Evolutionary conservation across 2,113 vertebrate genomes (phyloP), one percentile per base, ranked within the genome.

Genomic region (Struthidea cinerea): DNA sequence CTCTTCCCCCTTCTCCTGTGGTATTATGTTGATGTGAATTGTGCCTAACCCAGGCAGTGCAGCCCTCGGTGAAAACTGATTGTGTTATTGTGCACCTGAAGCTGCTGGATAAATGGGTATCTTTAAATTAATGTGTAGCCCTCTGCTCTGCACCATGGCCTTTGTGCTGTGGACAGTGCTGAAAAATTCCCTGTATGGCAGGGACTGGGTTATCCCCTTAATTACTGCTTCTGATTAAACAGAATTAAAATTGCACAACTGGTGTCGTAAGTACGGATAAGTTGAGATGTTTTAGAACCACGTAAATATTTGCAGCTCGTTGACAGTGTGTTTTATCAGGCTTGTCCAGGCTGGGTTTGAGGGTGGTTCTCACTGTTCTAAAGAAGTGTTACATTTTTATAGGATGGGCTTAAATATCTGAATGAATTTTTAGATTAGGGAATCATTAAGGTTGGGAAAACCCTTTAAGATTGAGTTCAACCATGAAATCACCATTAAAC

Each of bases 121-220:
- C 60, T 78, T 71, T 27, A 42, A 77, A 87, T 55, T 56, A 49
- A 55, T 19, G 1, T 6, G 22, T 23, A 33, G 4, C 16, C 57
- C 30, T 32, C 32, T 59, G 17, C 53, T 61, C 59, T 60, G 22
- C 5, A 0, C 50, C 0, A 5, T 65, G 70, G 24, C 61, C 24
- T 44, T 67, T 37, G 35, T 56, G 39, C n/a, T 52, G 73, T 8
- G 8, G 77, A 39, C 47, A 73, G 49, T 27, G 37, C 57, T 94
- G 69, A 16, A 74, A 79, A 96, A 55, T 28, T 8, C 27, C 8
- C 5, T 30, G 1, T 1, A 0, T 6, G 3, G 3, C 10, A 53
- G 17, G 23, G 10, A 7, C 39, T 67, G 0, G 46, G 6, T n/a
- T 41, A 39, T 23, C 52, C 9, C 27, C 8, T 56, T 49, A 4